Evolutionary conservation across 92 coral and sea anemone genomes (phyloP), one percentile per base, ranked within the genome.

Genomic region (Palythoa caribaeorum): DNA sequence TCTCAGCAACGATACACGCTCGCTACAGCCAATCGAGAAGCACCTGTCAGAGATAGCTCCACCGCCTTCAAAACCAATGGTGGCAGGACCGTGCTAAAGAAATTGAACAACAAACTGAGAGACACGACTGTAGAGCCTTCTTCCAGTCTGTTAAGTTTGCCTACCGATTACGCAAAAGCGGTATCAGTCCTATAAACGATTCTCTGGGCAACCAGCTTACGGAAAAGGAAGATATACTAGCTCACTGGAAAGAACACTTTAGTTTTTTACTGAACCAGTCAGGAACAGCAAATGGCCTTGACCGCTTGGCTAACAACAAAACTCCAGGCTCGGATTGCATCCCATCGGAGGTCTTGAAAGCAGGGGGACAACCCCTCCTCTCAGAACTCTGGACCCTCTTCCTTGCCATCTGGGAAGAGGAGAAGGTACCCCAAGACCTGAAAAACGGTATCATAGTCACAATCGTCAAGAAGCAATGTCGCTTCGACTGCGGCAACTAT

Each of bases 201-300:
- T 83, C 71, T 40, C 68, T 59, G 2, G 72, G 88, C 80, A 38
- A 85, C 5, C 65, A 2, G 7, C 83, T 69, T 51, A 71, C 88
- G 2, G 35, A 70, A 5, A 19, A 60, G 11, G 17, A 69, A 8
- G 57, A 71, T 1, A 84, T 84, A 62, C 44, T 20, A 38, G 80
- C 53, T 1, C 78, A 80, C 21, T 84, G 88, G 79, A 84, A 84
- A 35, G 53, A 3, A n/a, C 88, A 84, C 54, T 84, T 84, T 6
- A 40, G 81, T 40, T 53, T 20, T 3, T 80, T 84, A 5, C 60
- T 70, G 11, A 84, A 44, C 53, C 88, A 84, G 70, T 11, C 55
- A 51, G 55, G 55, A 0, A 51, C 55, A 51, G 55, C 55, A 51
- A 11, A 51, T 51, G 69, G 0, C 19, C 69, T 62, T 62, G 0